Evolutionary conservation across 2,113 vertebrate species (phyloP).

Genomic region (Urocolius indicus): DNA sequence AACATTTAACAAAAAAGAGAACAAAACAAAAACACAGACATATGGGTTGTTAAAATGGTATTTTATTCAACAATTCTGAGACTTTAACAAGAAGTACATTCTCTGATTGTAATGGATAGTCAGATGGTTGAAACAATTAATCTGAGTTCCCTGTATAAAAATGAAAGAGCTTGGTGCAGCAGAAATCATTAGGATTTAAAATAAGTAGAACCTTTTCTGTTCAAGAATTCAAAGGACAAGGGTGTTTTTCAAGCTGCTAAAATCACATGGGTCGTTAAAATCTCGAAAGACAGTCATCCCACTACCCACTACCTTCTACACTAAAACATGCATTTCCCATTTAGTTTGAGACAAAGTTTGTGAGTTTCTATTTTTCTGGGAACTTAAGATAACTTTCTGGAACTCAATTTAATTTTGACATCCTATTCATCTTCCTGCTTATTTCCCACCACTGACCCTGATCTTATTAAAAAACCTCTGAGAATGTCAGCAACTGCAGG

Average conservation of each 20-base stretch:
- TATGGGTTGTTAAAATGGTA: conserved; percentile 59
- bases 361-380: conserved; percentile 39
- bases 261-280: conserved; percentile 42
- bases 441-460: conserved; percentile 77
- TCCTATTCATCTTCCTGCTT: conserved; percentile 79
- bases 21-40: conserved; percentile 51
- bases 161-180: conserved; percentile 40
- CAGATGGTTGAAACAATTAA: conserved; percentile 65
- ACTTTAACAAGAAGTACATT: conserved; percentile 35
- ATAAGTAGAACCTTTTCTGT: conserved; percentile 41
- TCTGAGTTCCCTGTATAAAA: conserved; percentile 45
- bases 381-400: conserved; percentile 71
- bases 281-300: conserved; percentile 2
- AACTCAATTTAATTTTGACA: conserved; percentile 81
- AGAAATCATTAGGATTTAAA: conserved; percentile 63
- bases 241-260: conserved; percentile 62
- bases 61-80: conserved; percentile 41
- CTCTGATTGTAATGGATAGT: conserved; percentile 52
- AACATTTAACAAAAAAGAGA: conserved; percentile 23
- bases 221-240: conserved; percentile 41
- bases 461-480: conserved; percentile 75
- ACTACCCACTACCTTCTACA: not conserved
- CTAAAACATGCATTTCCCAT: not conserved
- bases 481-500: conserved; percentile 67
- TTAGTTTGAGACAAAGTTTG: conserved; percentile 59